Base-by-base conservation (phyloP, 2,797 vertebrate genomes). In the Esox lucius region DNA sequence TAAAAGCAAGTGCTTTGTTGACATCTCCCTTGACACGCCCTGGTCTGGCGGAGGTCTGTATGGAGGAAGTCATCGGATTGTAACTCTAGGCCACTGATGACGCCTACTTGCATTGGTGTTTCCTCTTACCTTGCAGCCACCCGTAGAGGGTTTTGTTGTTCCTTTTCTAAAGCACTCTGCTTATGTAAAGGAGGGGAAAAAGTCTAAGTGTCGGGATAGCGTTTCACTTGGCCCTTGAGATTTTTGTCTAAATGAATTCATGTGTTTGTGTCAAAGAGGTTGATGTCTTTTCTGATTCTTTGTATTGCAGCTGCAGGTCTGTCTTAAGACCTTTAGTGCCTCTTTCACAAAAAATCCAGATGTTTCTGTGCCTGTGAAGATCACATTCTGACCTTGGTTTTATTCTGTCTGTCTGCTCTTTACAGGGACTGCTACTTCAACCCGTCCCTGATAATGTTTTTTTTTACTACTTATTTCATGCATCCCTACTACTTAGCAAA, bases 211-310 rank as follows among this genome's bases (percentile, higher is more conserved):
- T 86, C 42, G 4, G 88, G 85, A 89, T 93, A 83, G 75, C 19
- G 5, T 93, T 91, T 88, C 91, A 82, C 4, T 84, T 65, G 83
- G 80, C 89, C 88, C 90, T 15, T 71, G 87, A 91, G 91, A 91
- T 77, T 13, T 73, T 74, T 19, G 26, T 59, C 71, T 92, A 87
- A 91, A 91, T 87, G 78, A 84, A 82, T 61, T 68, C 17, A 77
- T 82, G 91, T 87, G 86, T 86, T 81, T 83, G 82, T 91, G 90
- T 91, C 85, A 87, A 81, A 88, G 87, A 85, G 87, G 80, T 90
- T 91, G 90, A 91, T 90, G 88, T 87, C 71, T 77, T 24, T 35
- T 35, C 80, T 70, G 66, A 70, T 84, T 80, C 62, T 56, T 61
- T 1, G 9, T 24, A 11, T 46, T 46, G 42, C 3, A 9, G 9